Evolutionary conservation across 2,888 invertebrate species (phyloP).

Genomic region (Elysia crispata): DNA sequence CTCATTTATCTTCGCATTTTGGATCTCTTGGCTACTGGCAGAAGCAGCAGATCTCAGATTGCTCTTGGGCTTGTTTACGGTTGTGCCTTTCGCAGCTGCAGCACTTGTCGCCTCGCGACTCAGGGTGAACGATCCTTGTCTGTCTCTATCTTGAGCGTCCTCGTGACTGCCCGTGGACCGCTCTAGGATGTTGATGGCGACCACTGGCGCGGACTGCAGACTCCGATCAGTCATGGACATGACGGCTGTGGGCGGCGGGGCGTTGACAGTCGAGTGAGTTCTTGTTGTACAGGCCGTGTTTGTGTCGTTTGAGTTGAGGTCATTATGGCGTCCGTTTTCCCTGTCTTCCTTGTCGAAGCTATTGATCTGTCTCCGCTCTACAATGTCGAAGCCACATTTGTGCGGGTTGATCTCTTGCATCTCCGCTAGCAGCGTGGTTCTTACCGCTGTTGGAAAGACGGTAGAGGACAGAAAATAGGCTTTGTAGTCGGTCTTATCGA

Average conservation of each 20-base stretch:
- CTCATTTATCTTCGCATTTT: not conserved
- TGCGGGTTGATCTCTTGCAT: constrained; percentile 42
- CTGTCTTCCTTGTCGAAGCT: too few species aligned
- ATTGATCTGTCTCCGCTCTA: not conserved
- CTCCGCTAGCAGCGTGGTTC: constrained; percentile 45
- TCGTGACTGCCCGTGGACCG: constrained; percentile 13
- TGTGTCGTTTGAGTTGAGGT: too few species aligned
- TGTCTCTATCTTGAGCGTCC: not conserved
- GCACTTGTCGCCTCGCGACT: not conserved
- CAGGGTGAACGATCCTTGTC: not conserved
- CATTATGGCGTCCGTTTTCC: too few species aligned
- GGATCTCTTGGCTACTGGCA: not conserved
- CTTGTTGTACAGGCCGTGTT: too few species aligned
- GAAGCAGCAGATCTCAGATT: not conserved
- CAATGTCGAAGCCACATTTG: constrained; percentile 42
- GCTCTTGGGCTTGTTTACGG: not conserved
- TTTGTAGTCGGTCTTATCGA: constrained; percentile 44
- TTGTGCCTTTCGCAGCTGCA: not conserved
- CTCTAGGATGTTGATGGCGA: constrained; percentile 25
- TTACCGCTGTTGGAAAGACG: constrained; percentile 49
- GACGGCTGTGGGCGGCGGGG: not conserved
- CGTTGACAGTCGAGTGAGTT: too few species aligned
- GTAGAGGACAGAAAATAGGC: constrained; percentile 49
- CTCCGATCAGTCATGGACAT: not conserved
- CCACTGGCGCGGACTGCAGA: not conserved